Evolutionary conservation across 2,113 vertebrate genomes (phyloP), one percentile per base, ranked within the genome.

Genomic region (Percopsis transmontana): DNA sequence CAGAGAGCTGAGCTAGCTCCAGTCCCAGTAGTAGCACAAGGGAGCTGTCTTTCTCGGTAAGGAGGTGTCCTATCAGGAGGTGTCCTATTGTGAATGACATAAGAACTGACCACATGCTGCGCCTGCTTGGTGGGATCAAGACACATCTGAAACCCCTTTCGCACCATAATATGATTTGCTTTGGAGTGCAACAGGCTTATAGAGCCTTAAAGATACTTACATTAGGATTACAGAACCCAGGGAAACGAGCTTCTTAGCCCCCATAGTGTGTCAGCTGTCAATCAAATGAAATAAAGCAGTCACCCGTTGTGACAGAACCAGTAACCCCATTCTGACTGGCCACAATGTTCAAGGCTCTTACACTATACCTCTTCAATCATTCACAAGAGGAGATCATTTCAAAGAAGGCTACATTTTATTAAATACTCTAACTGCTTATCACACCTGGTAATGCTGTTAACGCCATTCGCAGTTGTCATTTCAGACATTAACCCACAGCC

Each of bases 151-250:
- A 87, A 81, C 62, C 62, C 59, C 63, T 71, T 58, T 18, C 48
- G 55, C 69, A 84, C 74, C 76, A 76, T 83, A 78, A 85, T 86
- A 68, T 82, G 72, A 76, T 83, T 84, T 77, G 50, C 79, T 81
- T 89, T 72, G 39, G 58, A 79, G 68, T 69, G 70, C 78, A 84
- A 83, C 70, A 76, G 74, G 75, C 79, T 69, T 83, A 84, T 66
- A 75, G 51, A 61, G 68, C 24, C 56, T 63, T 38, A 33, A 69
- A 67, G 66, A 62, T 5, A 41, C 83, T 82, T 71, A 81, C 71
- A 75, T 74, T 55, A 70, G 78, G 74, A 82, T 83, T 77, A 82
- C 62, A 41, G 47, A 55, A 72, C 58, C 61, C 57, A 52, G 59
- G 66, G 60, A 74, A 63, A 18, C 68, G 67, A 59, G 58, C 77